Evolutionary conservation across 2,797 vertebrate genomes (phyloP).

Genomic region (Epinephelus malabaricus): DNA sequence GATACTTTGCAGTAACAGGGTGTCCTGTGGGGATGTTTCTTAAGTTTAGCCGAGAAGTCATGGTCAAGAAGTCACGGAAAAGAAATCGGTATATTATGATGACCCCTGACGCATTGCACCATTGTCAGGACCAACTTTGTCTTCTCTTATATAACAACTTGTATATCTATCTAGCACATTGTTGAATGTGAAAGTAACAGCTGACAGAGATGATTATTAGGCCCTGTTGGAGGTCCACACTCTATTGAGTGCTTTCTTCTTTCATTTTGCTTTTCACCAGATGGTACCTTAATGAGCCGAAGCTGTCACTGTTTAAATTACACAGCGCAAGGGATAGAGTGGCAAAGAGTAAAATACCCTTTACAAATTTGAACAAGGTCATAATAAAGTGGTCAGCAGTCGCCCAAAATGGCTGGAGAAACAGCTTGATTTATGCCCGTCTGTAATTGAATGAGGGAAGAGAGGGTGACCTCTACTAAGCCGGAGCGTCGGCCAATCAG

Average conservation of each 20-base stretch:
- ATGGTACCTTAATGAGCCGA: conserved; percentile 77
- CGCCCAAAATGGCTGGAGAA: conserved; percentile 64
- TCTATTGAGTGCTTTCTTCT: conserved; percentile 41
- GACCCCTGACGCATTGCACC: neutral
- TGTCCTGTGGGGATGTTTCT: neutral
- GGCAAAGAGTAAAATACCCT: conserved; percentile 59
- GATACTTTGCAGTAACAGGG: neutral
- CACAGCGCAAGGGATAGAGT: conserved; percentile 36
- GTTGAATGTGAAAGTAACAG: conserved; percentile 27
- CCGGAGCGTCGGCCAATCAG: conserved; percentile 57
- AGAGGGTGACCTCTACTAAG: conserved; percentile 66
- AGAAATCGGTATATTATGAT: neutral
- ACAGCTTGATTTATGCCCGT: conserved; percentile 72
- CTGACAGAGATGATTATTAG: conserved; percentile 49
- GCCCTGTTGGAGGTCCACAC: conserved; percentile 36
- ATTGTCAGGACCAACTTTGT: conserved; percentile 4
- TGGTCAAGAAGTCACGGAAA: conserved; percentile 7
- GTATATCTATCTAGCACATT: conserved; percentile 17
- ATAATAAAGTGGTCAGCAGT: conserved; percentile 72
- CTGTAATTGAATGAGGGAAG: conserved; percentile 74
- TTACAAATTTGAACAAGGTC: conserved; percentile 79
- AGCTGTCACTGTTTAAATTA: conserved; percentile 74
- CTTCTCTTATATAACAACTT: conserved; percentile 24
- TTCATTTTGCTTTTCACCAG: conserved; percentile 70
- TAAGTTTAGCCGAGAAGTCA: neutral